Evolutionary conservation across 2,113 vertebrate genomes (phyloP).

Genomic region (Hypomesus transpacificus): DNA sequence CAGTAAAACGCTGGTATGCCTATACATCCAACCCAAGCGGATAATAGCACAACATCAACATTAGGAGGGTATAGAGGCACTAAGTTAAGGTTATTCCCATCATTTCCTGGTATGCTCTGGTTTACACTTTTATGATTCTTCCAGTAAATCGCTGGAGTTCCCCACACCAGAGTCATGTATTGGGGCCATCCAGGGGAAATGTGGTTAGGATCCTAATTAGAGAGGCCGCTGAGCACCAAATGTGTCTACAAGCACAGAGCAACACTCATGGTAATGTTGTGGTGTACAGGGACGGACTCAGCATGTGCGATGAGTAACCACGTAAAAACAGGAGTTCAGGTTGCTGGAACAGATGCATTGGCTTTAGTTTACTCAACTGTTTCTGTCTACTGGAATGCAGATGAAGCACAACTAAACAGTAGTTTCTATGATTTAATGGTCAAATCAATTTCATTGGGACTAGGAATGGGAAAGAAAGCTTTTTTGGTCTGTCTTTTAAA

Average conservation of each 20-base stretch:
- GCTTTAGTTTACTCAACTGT: no score
- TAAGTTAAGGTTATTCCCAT: slow-evolving; percentile 61
- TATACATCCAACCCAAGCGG: slow-evolving; percentile 43
- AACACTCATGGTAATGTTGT: slow-evolving; percentile 24
- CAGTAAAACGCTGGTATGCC: neutral
- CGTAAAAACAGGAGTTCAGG: slow-evolving; percentile 3
- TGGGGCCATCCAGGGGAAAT: slow-evolving; percentile 52
- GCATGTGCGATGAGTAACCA: slow-evolving; percentile 26
- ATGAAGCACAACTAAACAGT: no score
- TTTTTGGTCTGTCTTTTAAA: slow-evolving; percentile 14
- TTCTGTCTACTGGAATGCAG: no score
- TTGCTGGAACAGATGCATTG: no score
- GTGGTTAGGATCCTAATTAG: slow-evolving; percentile 61
- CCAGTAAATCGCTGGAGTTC: slow-evolving; percentile 60
- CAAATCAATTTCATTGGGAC: neutral
- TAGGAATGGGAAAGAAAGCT: neutral
- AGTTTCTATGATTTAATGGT: neutral
- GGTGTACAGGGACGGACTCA: neutral
- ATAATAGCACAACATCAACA: slow-evolving; percentile 51
- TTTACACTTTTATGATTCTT: slow-evolving; percentile 66
- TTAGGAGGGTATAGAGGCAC: slow-evolving; percentile 50
- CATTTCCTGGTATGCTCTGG: slow-evolving; percentile 68
- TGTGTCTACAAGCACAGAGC: slow-evolving; percentile 37
- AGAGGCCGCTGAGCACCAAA: slow-evolving; percentile 31
- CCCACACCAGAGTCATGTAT: slow-evolving; percentile 42